Percentiles rank a stretch among this genome's conserved stretches.
These are phyloP conservation scores for Agapornis canus DNA, from an alignment of 2,797 vertebrate species.

Conservation along the genomic window DNA sequence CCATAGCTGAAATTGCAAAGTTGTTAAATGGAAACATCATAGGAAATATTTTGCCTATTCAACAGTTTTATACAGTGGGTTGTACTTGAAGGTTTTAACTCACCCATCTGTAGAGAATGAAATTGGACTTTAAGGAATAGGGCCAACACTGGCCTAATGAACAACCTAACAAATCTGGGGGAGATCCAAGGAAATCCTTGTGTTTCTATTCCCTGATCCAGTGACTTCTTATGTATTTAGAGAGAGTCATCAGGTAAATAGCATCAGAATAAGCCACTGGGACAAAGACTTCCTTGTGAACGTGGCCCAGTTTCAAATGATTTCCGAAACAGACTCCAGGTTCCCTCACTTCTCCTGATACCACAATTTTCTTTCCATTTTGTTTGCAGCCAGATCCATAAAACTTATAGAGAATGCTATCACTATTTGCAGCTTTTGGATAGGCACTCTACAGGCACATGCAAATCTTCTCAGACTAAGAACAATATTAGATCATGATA, in stretches of 20 bases:
- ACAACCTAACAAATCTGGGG: neutral
- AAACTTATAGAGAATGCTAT: neutral
- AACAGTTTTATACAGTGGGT: neutral
- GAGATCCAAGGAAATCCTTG: neutral
- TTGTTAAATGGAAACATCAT: neutral
- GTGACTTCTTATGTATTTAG: neutral
- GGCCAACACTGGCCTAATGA: neutral
- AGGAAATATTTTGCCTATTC: neutral
- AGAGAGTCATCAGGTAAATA: neutral
- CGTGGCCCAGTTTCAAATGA: neutral
- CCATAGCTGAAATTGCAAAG: neutral
- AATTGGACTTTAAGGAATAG: neutral
- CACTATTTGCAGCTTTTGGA: accelerated
- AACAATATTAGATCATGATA: neutral
- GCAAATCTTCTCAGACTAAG: neutral
- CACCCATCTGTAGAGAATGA: neutral
- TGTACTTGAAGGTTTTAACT: neutral
- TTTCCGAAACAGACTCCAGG: neutral
- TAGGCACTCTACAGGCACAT: neutral
- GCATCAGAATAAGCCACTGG: neutral
- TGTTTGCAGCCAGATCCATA: neutral
- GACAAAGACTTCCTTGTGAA: neutral
- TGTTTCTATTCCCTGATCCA: neutral
- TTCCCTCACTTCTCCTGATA: neutral
- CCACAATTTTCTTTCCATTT: neutral